phyloP scores from a whole-genome alignment of 1,140 invertebrate species.

The Apis dorsata region DNA sequence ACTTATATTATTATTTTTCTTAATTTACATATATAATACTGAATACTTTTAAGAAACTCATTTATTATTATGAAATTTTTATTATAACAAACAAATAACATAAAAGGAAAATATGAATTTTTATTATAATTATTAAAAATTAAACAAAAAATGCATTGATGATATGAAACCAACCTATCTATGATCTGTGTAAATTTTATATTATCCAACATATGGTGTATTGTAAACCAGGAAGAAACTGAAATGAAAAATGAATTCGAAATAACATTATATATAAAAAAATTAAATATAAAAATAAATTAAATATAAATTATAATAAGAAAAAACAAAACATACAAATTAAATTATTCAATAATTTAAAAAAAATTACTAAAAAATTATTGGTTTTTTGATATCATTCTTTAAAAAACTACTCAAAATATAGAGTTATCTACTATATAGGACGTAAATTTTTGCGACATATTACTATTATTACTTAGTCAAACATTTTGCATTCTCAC shows the following conservation, averaged over 20 bases:
- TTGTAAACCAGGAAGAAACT: conserved; percentile 69
- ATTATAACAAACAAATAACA: conserved; percentile 33
- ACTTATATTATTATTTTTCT: not conserved
- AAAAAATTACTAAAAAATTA: conserved; percentile 28
- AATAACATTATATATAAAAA: conserved; percentile 39
- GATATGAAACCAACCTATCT: conserved; percentile 70
- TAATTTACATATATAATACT: not conserved
- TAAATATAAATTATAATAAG: conserved; percentile 21
- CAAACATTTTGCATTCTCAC: conserved; percentile 21
- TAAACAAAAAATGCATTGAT: conserved; percentile 52
- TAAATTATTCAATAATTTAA: not conserved
- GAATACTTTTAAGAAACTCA: conserved; percentile 36
- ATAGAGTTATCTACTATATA: conserved; percentile 6
- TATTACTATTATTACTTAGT: not conserved
- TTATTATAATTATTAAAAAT: conserved; percentile 34
- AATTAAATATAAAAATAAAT: conserved; percentile 36
- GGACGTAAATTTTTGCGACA: not conserved
- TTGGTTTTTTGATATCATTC: conserved; percentile 8
- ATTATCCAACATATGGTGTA: conserved; percentile 67
- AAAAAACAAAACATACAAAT: not conserved
- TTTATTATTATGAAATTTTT: conserved; percentile 46
- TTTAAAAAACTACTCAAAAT: conserved; percentile 21
- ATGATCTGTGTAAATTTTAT: conserved; percentile 63
- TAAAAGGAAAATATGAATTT: conserved; percentile 46
- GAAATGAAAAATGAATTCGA: conserved; percentile 66